A percentile compares a stretch with the other conserved stretches of the same genome.
Conservation (phyloP, 2,888 invertebrate species). For the Synergus umbraculus region DNA sequence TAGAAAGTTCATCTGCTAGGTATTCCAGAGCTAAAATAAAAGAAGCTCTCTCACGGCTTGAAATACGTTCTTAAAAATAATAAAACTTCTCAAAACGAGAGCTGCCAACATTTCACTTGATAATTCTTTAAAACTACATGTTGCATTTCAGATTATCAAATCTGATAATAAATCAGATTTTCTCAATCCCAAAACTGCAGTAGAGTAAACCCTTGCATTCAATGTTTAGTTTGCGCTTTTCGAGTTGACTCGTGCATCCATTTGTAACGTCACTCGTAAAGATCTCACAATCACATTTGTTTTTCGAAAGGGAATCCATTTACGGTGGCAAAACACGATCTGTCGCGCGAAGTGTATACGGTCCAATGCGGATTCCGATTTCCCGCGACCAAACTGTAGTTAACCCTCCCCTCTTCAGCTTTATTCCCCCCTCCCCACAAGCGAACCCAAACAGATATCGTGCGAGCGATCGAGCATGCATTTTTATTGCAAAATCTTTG, state of each 20-base stretch:
- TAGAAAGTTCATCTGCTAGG: neutral
- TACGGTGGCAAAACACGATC: neutral
- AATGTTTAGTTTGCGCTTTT: neutral
- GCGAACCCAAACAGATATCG: constrained; percentile 7
- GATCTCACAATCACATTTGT: neutral
- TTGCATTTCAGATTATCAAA: neutral
- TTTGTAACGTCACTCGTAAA: constrained; percentile 1
- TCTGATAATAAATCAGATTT: neutral
- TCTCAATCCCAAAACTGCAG: neutral
- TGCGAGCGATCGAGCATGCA: constrained; percentile 43
- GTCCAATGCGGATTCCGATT: constrained; percentile 26
- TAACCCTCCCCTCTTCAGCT: constrained; percentile 44
- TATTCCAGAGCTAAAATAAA: neutral
- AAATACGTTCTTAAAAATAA: neutral
- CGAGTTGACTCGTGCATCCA: neutral
- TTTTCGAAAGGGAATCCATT: neutral
- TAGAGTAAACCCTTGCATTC: neutral
- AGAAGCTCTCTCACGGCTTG: neutral
- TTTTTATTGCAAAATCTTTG: constrained; percentile 64
- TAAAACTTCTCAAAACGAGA: neutral
- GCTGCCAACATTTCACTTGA: neutral
- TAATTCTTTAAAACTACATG: neutral
- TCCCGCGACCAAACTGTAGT: constrained; percentile 47
- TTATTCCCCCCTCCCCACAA: neutral
- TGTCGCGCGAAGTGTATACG: neutral